A percentile compares a stretch with the other conserved stretches of the same genome.
Evolutionary conservation across 30 jellyfish, hydroid and myxozoan genomes (phyloP).

Genomic region (Catostylus mosaicus): DNA sequence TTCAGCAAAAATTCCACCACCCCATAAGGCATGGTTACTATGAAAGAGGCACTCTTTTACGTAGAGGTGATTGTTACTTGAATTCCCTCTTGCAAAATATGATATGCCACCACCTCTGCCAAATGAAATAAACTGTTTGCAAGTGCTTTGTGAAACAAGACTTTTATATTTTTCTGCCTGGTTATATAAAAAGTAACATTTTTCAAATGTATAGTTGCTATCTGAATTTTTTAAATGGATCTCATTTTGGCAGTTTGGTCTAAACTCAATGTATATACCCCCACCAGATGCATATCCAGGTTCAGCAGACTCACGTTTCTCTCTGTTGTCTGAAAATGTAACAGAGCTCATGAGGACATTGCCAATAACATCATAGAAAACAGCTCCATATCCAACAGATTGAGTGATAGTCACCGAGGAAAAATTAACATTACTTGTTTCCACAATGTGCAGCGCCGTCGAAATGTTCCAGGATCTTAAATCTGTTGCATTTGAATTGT

Average conservation of each 20-base stretch:
- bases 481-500: background rate
- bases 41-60: constrained; percentile 36
- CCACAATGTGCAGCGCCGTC: constrained; percentile 56
- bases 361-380: constrained; percentile 55
- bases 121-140: constrained; percentile 44
- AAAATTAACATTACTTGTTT: constrained; percentile 30
- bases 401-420: background rate
- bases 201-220: background rate
- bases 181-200: constrained; percentile 21
- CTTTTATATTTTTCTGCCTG: constrained; percentile 44
- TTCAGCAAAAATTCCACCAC: constrained; percentile 79
- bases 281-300: constrained; percentile 71
- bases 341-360: constrained; percentile 17
- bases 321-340: constrained; percentile 22
- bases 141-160: background rate
- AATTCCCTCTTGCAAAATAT: constrained; percentile 45
- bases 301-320: background rate
- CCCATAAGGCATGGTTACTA: constrained; percentile 79
- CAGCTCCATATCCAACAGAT: constrained; percentile 69
- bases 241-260: constrained; percentile 24
- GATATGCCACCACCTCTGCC: constrained; percentile 91
- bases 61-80: constrained; percentile 45
- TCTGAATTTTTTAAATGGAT: background rate
- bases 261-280: constrained; percentile 73
- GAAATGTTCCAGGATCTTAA: constrained; percentile 31